Percentiles rank a stretch among this genome's conserved stretches.
These are phyloP conservation scores for Chouioia cunea DNA, from an alignment of 2,888 invertebrate genomes.

Conservation along the genomic window DNA sequence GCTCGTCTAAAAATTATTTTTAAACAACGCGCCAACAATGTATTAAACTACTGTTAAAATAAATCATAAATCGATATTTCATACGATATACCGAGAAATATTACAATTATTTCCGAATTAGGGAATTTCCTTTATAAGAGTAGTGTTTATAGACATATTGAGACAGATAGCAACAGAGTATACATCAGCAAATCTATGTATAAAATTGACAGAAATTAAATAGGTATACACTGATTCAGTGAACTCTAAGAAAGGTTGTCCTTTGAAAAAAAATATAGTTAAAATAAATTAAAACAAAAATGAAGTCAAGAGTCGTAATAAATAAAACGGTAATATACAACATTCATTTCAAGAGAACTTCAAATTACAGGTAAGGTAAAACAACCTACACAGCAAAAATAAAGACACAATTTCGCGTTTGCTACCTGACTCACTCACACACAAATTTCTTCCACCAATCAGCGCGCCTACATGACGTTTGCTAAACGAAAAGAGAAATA, in stretches of 20 bases:
- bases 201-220: slow-evolving; percentile 43
- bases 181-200: slow-evolving; percentile 46
- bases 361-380: slow-evolving; percentile 40
- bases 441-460: slow-evolving; percentile 67
- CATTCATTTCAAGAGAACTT: slow-evolving; percentile 43
- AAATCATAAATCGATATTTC: background rate
- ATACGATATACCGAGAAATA: background rate
- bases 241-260: slow-evolving; percentile 53
- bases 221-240: slow-evolving; percentile 48
- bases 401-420: slow-evolving; percentile 55
- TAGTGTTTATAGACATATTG: slow-evolving; percentile 33
- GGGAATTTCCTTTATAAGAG: slow-evolving; percentile 40
- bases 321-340: slow-evolving; percentile 31
- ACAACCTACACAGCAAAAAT: slow-evolving; percentile 52
- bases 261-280: slow-evolving; percentile 39
- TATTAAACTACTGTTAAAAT: background rate
- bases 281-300: slow-evolving; percentile 44
- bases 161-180: slow-evolving; percentile 41
- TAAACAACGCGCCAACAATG: slow-evolving; percentile 12
- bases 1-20: slow-evolving; percentile 21
- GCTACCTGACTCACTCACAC: slow-evolving; percentile 69
- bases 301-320: slow-evolving; percentile 32
- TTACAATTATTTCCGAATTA: slow-evolving; percentile 18
- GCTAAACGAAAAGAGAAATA: slow-evolving; percentile 67
- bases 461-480: slow-evolving; percentile 67